Evolutionary conservation across 2,797 vertebrate species (phyloP), one percentile per base, ranked within the genome.

Genomic region (Oreortyx pictus): DNA sequence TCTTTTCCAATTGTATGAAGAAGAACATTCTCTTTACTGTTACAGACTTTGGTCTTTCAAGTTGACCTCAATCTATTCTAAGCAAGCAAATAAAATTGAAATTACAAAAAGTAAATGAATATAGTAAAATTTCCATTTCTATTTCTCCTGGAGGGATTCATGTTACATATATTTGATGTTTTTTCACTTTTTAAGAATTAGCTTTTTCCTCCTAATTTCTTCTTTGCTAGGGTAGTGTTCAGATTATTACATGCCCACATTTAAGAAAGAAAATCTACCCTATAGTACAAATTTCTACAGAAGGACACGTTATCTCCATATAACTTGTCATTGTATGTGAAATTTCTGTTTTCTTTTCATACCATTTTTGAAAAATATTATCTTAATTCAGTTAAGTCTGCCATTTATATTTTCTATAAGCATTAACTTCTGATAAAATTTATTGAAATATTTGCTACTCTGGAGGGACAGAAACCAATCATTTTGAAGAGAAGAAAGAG

Each of bases 31-130:
- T 66, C 86, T 93, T 78, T 89, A 79, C 68, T 94, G 82, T 86
- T 92, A 87, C 79, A 96, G 90, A 59, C 90, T 96, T 92, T 93
- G 79, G 88, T 93, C 79, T 89, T 83, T 81, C 62, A 57, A 62
- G 66, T 73, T 95, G 92, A 76, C 94, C 92, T 94, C 92, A 90
- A 95, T 94, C 92, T 95, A 92, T 57, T 60, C 86, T 94, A 83
- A 90, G 88, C 66, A 93, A 94, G 93, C 79, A 93, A 95, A 95
- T 92, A 96, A 92, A 92, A 95, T 92, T 94, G 90, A 94, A 95
- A 91, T 92, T 89, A 89, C 72, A 94, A 81, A 94, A 95, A 94
- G 93, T 89, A 96, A 96, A 94, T 94, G 68, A 95, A 92, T 92
- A 96, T 92, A 93, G 83, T 82, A 93, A 94, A 92, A 95, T 93